Conservation (phyloP, 1,140 invertebrate species). For the Cotesia vestalis region DNA sequence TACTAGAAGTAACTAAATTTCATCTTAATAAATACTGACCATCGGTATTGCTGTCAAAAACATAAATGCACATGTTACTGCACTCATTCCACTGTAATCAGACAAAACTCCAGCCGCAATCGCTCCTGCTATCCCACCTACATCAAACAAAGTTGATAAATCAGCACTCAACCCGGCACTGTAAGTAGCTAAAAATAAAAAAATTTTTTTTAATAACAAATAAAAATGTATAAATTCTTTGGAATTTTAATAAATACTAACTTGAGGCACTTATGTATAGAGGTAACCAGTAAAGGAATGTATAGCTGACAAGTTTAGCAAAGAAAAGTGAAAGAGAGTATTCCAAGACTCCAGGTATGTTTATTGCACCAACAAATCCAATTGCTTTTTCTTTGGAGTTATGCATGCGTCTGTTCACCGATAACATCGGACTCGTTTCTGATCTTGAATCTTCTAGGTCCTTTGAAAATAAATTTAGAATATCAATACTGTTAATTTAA, state of each 20-base stretch:
- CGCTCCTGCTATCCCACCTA: slow-evolving; percentile 89
- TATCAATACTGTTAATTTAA: slow-evolving; percentile 5
- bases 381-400: slow-evolving; percentile 71
- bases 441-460: slow-evolving; percentile 41
- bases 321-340: slow-evolving; percentile 95
- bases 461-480: slow-evolving; percentile 44
- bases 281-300: slow-evolving; percentile 96
- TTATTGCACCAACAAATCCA: slow-evolving; percentile 79
- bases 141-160: slow-evolving; percentile 90
- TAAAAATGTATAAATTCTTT: too few relatives aligned
- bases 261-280: slow-evolving; percentile 86
- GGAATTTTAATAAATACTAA: slow-evolving; percentile 65
- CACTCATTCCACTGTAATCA: slow-evolving; percentile 85
- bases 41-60: slow-evolving; percentile 82
- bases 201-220: background rate
- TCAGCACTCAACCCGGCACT: slow-evolving; percentile 79
- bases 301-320: slow-evolving; percentile 97
- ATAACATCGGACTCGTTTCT: slow-evolving; percentile 61
- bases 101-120: slow-evolving; percentile 86
- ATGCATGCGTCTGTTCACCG: slow-evolving; percentile 43
- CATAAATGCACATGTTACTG: slow-evolving; percentile 85
- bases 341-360: slow-evolving; percentile 93
- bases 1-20: background rate
- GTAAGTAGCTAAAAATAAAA: slow-evolving; percentile 72
- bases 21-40: slow-evolving; percentile 65